These are phyloP conservation scores for Periophthalmodon schlosseri DNA, from an alignment of 2,113 vertebrate species.

Conservation along the genomic window DNA sequence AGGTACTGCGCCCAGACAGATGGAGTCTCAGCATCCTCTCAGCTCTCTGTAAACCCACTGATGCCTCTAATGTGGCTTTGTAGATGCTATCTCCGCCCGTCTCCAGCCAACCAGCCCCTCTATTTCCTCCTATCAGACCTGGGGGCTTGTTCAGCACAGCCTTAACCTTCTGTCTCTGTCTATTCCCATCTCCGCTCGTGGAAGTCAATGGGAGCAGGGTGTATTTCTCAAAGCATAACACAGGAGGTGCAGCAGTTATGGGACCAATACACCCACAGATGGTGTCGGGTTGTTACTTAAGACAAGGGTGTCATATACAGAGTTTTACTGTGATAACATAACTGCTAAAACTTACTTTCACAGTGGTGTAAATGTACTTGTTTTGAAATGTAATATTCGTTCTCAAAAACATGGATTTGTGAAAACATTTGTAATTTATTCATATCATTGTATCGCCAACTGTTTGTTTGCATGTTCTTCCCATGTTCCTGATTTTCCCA, in stretches of 20 bases:
- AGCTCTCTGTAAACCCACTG: slow-evolving; percentile 14
- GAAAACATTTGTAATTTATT: too few relatives aligned
- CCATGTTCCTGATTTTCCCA: too few relatives aligned
- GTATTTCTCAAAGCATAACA: slow-evolving; percentile 9
- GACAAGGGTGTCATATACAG: slow-evolving; percentile 9
- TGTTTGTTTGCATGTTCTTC: too few relatives aligned
- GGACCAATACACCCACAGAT: slow-evolving; percentile 47
- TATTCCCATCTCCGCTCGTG: slow-evolving; percentile 31
- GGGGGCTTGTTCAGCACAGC: slow-evolving; percentile 27
- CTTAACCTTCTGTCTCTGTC: slow-evolving; percentile 49
- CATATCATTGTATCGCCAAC: background rate
- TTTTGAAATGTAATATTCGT: too few relatives aligned
- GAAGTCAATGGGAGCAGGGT: slow-evolving; percentile 2
- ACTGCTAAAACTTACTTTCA: background rate
- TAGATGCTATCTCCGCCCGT: background rate
- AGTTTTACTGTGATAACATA: background rate
- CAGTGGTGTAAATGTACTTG: background rate
- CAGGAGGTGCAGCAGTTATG: slow-evolving; percentile 33
- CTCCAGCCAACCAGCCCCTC: slow-evolving; percentile 21
- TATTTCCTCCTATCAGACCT: slow-evolving; percentile 24
- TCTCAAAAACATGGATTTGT: too few relatives aligned
- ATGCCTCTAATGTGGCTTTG: slow-evolving; percentile 46
- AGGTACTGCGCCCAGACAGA: slow-evolving; percentile 47
- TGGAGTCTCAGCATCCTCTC: slow-evolving; percentile 46
- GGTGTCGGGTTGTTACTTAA: background rate